phyloP scores from a whole-genome alignment of 2,113 vertebrate genomes.

The Canis aureus region DNA sequence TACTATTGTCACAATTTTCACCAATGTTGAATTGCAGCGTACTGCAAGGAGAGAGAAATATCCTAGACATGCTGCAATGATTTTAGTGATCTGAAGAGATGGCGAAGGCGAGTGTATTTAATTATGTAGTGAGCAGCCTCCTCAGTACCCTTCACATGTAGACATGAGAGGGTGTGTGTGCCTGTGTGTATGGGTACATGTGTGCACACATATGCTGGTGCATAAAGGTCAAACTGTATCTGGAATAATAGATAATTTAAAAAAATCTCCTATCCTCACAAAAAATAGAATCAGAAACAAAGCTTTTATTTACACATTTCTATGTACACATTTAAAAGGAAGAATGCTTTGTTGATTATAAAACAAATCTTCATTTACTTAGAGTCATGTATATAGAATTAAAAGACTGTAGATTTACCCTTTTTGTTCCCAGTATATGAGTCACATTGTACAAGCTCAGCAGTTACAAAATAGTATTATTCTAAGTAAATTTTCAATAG shows the following conservation, averaged over 20 bases:
- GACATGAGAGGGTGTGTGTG: neutral
- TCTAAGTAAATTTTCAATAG: conserved; percentile 46
- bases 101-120: neutral
- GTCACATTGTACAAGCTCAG: conserved; percentile 46
- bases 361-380: conserved; percentile 7
- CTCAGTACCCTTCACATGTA: conserved; percentile 14
- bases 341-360: conserved; percentile 8
- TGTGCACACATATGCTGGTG: neutral
- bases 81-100: neutral
- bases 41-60: conserved; percentile 25
- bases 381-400: conserved; percentile 1
- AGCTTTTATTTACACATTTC: neutral
- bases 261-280: neutral
- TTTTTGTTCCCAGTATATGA: neutral
- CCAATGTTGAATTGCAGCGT: neutral
- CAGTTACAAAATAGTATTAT: conserved; percentile 1
- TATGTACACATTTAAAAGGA: conserved; percentile 22
- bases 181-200: neutral
- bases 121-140: conserved; percentile 17
- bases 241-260: neutral
- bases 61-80: conserved; percentile 12
- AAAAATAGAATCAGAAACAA: neutral
- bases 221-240: neutral
- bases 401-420: neutral
- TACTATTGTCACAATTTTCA: neutral